Conservation (phyloP, 2,113 vertebrate species). For the Pomatostomus ruficeps region DNA sequence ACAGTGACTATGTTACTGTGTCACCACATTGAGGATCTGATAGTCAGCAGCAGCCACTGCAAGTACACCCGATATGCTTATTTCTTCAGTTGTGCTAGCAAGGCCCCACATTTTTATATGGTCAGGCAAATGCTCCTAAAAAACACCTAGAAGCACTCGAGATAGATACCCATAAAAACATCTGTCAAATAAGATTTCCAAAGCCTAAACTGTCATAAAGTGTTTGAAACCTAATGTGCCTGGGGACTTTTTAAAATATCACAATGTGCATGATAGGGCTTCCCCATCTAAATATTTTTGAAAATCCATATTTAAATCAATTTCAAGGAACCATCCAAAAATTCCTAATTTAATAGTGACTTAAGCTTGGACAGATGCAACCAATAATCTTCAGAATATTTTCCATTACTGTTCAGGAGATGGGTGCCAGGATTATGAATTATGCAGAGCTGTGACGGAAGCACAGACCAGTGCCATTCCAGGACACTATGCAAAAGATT, state of each 20-base stretch:
- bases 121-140: background rate
- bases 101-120: background rate
- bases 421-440: background rate
- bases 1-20: background rate
- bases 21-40: background rate
- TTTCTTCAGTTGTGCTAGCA: background rate
- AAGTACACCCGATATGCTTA: background rate
- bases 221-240: background rate
- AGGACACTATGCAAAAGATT: background rate
- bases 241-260: background rate
- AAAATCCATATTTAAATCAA: background rate
- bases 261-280: background rate
- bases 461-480: background rate
- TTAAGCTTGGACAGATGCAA: background rate
- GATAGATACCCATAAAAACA: background rate
- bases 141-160: background rate
- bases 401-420: background rate
- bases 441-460: background rate
- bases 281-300: background rate
- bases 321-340: background rate
- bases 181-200: background rate
- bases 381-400: background rate
- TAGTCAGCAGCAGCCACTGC: background rate
- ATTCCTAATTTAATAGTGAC: background rate
- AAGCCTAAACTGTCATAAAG: background rate